These are phyloP conservation scores for Bufo gargarizans DNA, from an alignment of 2,113 vertebrate genomes.

Conservation along the genomic window DNA sequence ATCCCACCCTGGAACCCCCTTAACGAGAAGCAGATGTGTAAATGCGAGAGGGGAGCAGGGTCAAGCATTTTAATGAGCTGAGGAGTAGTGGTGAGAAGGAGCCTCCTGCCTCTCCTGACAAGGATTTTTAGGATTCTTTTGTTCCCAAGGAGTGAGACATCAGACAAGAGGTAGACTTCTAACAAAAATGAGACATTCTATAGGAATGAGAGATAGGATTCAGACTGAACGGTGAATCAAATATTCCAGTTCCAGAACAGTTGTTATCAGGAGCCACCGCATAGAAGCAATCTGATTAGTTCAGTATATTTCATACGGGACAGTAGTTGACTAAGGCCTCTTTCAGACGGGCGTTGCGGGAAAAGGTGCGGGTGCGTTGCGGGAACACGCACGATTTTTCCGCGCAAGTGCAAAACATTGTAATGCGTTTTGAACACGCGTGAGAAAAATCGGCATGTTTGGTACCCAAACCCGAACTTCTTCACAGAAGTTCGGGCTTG, in stretches of 20 bases:
- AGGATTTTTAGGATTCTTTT: conserved; percentile 56
- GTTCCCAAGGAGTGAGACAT: conserved; percentile 43
- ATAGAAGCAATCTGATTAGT: not conserved
- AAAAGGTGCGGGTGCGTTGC: no score
- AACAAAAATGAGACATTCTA: conserved; percentile 19
- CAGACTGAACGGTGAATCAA: not conserved
- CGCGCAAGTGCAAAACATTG: no score
- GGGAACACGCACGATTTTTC: no score
- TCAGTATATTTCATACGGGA: not conserved
- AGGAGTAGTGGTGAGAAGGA: conserved; percentile 51
- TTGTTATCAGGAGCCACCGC: not conserved
- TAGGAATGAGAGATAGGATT: conserved; percentile 23
- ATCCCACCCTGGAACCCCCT: conserved; percentile 67
- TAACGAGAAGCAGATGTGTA: conserved; percentile 80
- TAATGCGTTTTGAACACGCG: no score
- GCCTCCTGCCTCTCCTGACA: conserved; percentile 35
- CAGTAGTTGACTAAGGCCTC: not conserved
- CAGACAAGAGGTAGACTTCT: conserved; percentile 19
- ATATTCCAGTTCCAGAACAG: not conserved
- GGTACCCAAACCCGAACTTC: no score
- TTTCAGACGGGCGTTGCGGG: no score
- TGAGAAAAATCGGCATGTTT: no score
- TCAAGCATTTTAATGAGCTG: conserved; percentile 60
- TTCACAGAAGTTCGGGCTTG: no score
- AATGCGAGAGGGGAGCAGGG: conserved; percentile 65